Evolutionary conservation across 2,113 vertebrate genomes (phyloP), one percentile per base, ranked within the genome.

Genomic region (Erythrolamprus reginae): DNA sequence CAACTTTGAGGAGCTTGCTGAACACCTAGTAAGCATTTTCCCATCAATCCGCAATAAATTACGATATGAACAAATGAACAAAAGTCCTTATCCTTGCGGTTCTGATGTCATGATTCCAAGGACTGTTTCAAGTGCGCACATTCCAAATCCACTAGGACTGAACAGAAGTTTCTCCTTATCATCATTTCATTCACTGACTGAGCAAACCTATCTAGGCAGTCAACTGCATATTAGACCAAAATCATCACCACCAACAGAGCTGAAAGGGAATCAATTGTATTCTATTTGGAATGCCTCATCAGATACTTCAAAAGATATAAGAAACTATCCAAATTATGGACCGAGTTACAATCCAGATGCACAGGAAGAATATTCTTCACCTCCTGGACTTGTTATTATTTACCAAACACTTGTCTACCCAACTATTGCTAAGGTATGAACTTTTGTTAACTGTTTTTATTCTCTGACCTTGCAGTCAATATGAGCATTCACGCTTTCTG

Each of bases 391-490:
- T 8, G 92, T 96, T 84, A 15, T 96, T 17, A 95, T 96, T 93
- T 96, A 96, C 42, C 95, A 96, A 93, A 95, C 94, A 45, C 90
- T 95, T 90, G 95, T 96, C 17, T 96, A 96, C 24, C 94, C 94
- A 0, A 95, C 88, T 84, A 93, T 95, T 65, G 96, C 90, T 89
- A 95, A 97, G 96, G 95, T 96, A 93, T 95, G 94, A 51, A 21
- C 33, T 51, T 52, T 42, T 53, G 53, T 58, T 58, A 50, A 87
- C 48, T 51, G 42, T 82, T 87, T n/a, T 58, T 47, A 45, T 42
- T 19, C 7, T 82, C 8, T 24, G 28, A 56, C 65, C 10, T 13
- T 38, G 38, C 6, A 82, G 1, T 17, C 28, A 38, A 26, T 61
- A 47, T 58, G 5, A 51, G 23, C 6, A 52, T 86, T 52, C 8